Base-by-base conservation (phyloP, 2,797 vertebrate species). In the Neopelma chrysocephalum region DNA sequence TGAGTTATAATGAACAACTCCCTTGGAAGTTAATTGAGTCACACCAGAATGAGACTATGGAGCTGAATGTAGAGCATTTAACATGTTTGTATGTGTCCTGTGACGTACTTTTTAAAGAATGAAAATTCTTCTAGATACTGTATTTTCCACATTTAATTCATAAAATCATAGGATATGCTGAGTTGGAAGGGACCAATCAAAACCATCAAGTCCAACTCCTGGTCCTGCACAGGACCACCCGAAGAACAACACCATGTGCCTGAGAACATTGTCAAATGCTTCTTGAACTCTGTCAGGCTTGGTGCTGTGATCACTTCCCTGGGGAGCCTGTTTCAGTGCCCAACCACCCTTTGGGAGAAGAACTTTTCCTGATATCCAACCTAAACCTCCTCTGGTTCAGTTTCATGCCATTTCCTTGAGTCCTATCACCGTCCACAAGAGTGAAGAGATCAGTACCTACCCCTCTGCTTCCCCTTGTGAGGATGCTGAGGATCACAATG, bases 371-470 rank as follows among this genome's bases (percentile, higher is more conserved):
- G 0, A 53, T 34, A 31, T 9, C 17, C 29, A 66, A 1, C 17
- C 1, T 40, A 34, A 81, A 60, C 17, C 3, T 5, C 3, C 1
- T 17, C 38, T 73, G 31, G 15, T 10, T 32, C 23, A 62, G 1
- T 6, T 64, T 64, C 50, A 42, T 32, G 9, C 15, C 2, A 6
- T 29, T 51, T 6, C 23, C 12, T 43, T 0, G 0, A 1, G 3
- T 64, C 26, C 47, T 42, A 36, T 51, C 31, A 51, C 34, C 12
- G 10, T n/a, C n/a, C 47, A 13, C 22, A 12, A 26, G 26, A 27
- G 21, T 43, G 36, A 2, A 25, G 5, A 57, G 20, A 26, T 57
- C 36, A 26, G 7, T 36, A 10, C 4, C 71, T 61, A 17, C 11
- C 4, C 2, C 20, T 40, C 7, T 4, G 3, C 11, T 81, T 3